A percentile compares a stretch with the other conserved stretches of the same genome.
Conservation (phyloP, 2,888 invertebrate genomes). For the Sinotaia quadrata region DNA sequence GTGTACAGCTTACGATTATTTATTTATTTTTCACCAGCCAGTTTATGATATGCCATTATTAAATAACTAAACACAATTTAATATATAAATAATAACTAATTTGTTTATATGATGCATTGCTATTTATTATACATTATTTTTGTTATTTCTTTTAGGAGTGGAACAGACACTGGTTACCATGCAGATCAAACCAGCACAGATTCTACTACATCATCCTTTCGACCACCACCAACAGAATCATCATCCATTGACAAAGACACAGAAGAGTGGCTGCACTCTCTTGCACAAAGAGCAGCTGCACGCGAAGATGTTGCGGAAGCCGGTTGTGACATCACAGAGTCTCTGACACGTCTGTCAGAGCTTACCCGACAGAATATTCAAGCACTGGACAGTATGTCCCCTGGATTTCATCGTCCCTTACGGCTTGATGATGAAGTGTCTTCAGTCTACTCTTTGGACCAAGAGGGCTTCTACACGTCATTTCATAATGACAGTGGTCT, state of each 20-base stretch:
- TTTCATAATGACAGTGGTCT: conserved; percentile 97
- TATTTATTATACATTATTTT: no score
- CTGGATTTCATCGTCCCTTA: conserved; percentile 34
- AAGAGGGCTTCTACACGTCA: conserved; percentile 97
- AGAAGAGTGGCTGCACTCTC: conserved; percentile 60
- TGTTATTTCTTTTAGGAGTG: conserved; percentile 48
- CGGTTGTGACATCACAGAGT: conserved; percentile 42
- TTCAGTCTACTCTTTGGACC: conserved; percentile 95
- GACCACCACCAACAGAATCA: conserved; percentile 17
- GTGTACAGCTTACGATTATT: no score
- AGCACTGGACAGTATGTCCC: conserved; percentile 57
- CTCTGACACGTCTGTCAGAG: conserved; percentile 48
- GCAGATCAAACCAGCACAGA: conserved; percentile 55
- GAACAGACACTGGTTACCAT: conserved; percentile 58
- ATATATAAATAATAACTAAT: no score
- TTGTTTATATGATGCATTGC: no score
- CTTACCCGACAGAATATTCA: conserved; percentile 61
- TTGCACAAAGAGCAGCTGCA: conserved; percentile 57
- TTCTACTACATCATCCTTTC: conserved; percentile 20
- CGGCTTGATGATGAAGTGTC: conserved; percentile 69
- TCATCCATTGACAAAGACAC: conserved; percentile 41
- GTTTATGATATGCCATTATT: no score
- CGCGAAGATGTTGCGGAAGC: conserved; percentile 52
- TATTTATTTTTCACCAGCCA: no score
- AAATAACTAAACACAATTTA: no score